Base-by-base conservation (phyloP, 1,140 invertebrate genomes). In the Drosophila santomea region DNA sequence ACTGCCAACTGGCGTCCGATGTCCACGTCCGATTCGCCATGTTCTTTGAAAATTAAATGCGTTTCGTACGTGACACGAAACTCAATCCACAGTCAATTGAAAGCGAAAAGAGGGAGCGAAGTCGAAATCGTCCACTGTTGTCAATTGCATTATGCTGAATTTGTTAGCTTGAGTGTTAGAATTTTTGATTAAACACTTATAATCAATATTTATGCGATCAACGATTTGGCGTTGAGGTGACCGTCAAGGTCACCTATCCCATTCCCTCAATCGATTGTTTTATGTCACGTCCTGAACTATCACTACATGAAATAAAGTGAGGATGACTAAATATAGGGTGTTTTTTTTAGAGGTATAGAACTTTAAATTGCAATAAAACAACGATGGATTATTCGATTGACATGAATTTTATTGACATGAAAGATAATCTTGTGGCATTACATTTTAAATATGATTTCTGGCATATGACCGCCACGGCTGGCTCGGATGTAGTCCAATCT, bases 41-140 rank as follows among this genome's bases (percentile, higher is more conserved):
- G 84, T 89, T 88, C 84, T 89, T 84, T 88, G 84, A 76, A 88
- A 88, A 78, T 84, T 80, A 89, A 88, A 88, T 88, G 76, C 80
- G 84, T 84, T 74, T 74, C 61, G 63, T 67, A 88, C 84, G 84
- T 88, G 84, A 80, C 48, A 25, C 32, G 84, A 60, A 85, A 54
- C 14, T 25, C 41, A 74, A 86, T 57, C 15, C 35, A 6, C 20
- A 25, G 45, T 44, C 68, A 71, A 71, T 71, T 58, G 68, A 72
- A 71, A 71, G 68, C 68, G 68, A 72, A 76, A 67, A 48, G 52
- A 48, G 52, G 39, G 41, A 50, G 15, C 28, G 8, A 44, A 73
- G 57, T 56, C 62, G 47, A 36, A 50, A 58, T 25, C 59, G 71
- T 45, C 47, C 17, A 36, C 62, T 77, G 79, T 83, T 83, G 83